These are phyloP conservation scores for Heliconius sara DNA, from an alignment of 2,888 invertebrate genomes.

Conservation along the genomic window DNA sequence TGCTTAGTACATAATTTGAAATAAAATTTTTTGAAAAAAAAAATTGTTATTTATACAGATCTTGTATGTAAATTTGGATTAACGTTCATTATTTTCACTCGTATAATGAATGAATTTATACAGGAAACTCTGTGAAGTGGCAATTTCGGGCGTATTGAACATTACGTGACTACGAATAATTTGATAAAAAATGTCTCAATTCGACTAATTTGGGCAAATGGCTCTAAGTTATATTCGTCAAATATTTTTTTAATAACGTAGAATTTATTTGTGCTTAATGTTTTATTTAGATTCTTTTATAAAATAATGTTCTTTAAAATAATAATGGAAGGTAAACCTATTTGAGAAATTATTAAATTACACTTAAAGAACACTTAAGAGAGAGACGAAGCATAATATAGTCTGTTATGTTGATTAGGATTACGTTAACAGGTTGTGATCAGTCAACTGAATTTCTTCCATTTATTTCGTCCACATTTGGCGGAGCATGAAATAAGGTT, in stretches of 20 bases:
- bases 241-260: background rate
- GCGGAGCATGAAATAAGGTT: conserved; percentile 77
- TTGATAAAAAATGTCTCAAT: too few relatives aligned
- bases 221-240: too few relatives aligned
- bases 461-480: conserved; percentile 74
- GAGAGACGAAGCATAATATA: conserved; percentile 15
- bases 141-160: background rate
- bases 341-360: too few relatives aligned
- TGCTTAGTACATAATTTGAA: background rate
- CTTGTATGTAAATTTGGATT: background rate
- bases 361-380: background rate
- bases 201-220: too few relatives aligned
- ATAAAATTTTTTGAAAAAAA: too few relatives aligned
- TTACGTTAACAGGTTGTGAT: conserved; percentile 22
- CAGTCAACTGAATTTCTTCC: conserved; percentile 52
- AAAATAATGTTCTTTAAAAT: background rate
- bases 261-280: background rate
- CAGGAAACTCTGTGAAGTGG: background rate
- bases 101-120: background rate
- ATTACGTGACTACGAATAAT: too few relatives aligned
- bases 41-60: background rate
- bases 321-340: too few relatives aligned
- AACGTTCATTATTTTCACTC: background rate
- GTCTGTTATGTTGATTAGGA: conserved; percentile 23
- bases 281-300: background rate